A percentile compares a stretch with the other conserved stretches of the same genome.
These are phyloP conservation scores for Mycetomoellerius zeteki DNA, from an alignment of 1,140 invertebrate genomes.

Conservation along the genomic window DNA sequence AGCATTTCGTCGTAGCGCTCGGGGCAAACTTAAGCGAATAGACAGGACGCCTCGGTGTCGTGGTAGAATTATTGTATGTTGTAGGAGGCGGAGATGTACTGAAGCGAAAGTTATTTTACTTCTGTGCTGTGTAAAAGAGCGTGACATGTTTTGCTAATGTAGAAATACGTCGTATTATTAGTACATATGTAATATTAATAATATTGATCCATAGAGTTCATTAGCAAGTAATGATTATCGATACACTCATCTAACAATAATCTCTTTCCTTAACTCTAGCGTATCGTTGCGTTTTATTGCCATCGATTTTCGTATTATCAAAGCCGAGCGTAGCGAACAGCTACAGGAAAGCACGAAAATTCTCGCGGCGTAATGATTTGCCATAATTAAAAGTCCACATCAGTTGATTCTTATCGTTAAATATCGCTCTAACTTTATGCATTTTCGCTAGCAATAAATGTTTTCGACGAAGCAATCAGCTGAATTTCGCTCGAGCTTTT, in stretches of 20 bases:
- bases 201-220: not conserved
- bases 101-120: conserved; percentile 69
- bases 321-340: not conserved
- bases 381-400: conserved; percentile 43
- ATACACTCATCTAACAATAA: not conserved
- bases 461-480: conserved; percentile 41
- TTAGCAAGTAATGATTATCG: not conserved
- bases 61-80: conserved; percentile 30
- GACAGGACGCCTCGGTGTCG: conserved; percentile 34
- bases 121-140: conserved; percentile 35
- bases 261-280: not conserved
- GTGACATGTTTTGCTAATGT: conserved; percentile 46
- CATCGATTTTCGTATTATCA: not conserved
- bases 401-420: conserved; percentile 34
- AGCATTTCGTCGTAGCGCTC: conserved; percentile 47
- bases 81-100: conserved; percentile 3
- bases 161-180: not conserved
- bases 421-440: conserved; percentile 27
- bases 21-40: conserved; percentile 64
- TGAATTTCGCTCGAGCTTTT: conserved; percentile 45
- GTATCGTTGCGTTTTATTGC: not conserved
- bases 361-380: conserved; percentile 18
- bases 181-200: not conserved
- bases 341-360: not conserved
- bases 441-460: conserved; percentile 15